Conservation (phyloP, 2,888 invertebrate genomes). For the Morpho helenor region DNA sequence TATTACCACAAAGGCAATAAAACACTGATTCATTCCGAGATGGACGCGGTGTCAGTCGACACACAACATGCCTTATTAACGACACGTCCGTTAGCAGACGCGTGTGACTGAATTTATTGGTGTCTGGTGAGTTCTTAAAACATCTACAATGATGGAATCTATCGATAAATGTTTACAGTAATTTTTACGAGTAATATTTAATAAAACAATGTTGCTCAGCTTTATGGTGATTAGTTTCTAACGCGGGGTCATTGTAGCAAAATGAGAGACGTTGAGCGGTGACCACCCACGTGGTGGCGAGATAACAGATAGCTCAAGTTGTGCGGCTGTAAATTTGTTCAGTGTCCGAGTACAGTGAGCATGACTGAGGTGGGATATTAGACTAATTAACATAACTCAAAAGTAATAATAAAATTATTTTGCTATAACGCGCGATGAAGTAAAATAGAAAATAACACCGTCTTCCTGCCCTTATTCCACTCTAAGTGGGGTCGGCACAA, state of each 20-base stretch:
- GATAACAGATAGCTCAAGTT: slow-evolving; percentile 31
- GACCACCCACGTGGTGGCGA: slow-evolving; percentile 47
- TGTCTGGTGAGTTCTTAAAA: no score
- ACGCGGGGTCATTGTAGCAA: slow-evolving; percentile 5
- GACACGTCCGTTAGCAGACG: slow-evolving; percentile 2
- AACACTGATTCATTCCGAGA: slow-evolving; percentile 1
- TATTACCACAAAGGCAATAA: slow-evolving; percentile 3
- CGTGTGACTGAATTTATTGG: no score
- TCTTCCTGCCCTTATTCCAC: no score
- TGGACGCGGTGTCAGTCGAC: slow-evolving; percentile 1
- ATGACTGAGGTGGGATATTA: slow-evolving; percentile 7
- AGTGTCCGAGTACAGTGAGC: slow-evolving; percentile 36
- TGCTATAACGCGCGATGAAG: no score
- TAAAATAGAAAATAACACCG: no score
- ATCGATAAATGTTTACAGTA: neutral
- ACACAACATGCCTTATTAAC: slow-evolving; percentile 11
- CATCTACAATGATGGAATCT: no score
- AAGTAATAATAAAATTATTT: no score
- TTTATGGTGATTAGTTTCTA: slow-evolving; percentile 9
- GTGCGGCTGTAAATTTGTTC: slow-evolving; percentile 34
- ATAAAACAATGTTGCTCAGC: slow-evolving; percentile 6
- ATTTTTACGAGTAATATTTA: neutral
- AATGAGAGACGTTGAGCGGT: slow-evolving; percentile 8
- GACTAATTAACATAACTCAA: no score
- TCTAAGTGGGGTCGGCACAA: no score